A percentile compares a stretch with the other conserved stretches of the same genome.
Evolutionary conservation across 2,888 invertebrate genomes (phyloP).

Genomic region (Electrophaes corylata): DNA sequence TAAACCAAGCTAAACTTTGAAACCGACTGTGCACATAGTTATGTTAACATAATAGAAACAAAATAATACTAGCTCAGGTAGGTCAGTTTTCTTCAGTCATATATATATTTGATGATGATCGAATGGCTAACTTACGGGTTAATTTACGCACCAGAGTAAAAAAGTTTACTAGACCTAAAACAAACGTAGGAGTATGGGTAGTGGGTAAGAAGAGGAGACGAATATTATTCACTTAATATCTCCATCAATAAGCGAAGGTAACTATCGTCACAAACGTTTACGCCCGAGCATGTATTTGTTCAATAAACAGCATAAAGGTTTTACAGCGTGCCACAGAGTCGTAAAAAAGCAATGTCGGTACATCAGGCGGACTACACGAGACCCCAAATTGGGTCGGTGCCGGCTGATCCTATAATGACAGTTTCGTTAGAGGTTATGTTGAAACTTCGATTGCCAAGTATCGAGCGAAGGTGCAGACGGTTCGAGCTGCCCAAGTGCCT

Average conservation of each 20-base stretch:
- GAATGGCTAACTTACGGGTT: no score
- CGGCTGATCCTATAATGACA: constrained; percentile 49
- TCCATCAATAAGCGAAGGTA: constrained; percentile 21
- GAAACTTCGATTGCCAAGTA: constrained; percentile 39
- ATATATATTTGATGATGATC: no score
- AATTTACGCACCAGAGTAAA: no score
- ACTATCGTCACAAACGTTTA: constrained; percentile 17
- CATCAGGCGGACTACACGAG: constrained; percentile 54
- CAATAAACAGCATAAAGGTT: constrained; percentile 61
- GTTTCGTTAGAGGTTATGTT: constrained; percentile 42
- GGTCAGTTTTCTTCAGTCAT: no score
- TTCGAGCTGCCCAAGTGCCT: background rate
- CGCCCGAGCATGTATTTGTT: constrained; percentile 44
- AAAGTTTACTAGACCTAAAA: no score
- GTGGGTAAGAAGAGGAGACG: background rate
- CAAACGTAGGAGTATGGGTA: background rate
- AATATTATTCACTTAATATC: no score
- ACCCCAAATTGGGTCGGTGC: constrained; percentile 62
- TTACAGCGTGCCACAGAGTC: constrained; percentile 59
- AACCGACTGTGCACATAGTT: constrained; percentile 26
- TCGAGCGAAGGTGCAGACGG: constrained; percentile 14
- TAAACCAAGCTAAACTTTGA: constrained; percentile 24
- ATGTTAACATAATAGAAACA: constrained; percentile 12
- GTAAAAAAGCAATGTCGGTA: constrained; percentile 61
- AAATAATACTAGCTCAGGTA: constrained; percentile 13